phyloP scores from a whole-genome alignment of 2,888 invertebrate species.

The Rhamphomyia laevipes region DNA sequence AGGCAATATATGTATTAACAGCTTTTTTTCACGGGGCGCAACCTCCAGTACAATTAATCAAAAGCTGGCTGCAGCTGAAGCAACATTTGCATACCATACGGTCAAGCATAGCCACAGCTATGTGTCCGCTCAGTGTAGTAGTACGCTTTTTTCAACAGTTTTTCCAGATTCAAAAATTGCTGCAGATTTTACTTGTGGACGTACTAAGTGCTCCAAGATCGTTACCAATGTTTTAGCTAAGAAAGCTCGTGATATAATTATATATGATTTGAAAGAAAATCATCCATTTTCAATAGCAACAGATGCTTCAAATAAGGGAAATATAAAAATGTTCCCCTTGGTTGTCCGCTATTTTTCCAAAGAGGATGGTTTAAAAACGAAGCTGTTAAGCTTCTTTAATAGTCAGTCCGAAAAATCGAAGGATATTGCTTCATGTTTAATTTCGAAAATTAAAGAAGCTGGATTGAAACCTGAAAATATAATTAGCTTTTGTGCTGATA shows the following conservation, averaged over 20 bases:
- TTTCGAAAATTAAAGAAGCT: conserved; percentile 1
- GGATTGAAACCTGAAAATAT: conserved; percentile 4
- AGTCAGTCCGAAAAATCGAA: conserved; percentile 3
- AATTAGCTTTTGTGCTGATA: conserved; percentile 11
- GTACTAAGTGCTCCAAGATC: conserved; percentile 3
- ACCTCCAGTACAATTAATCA: neutral
- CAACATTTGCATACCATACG: conserved; percentile 7
- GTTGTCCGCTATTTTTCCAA: conserved; percentile 1
- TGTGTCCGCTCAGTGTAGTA: conserved; percentile 4
- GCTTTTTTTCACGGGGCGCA: neutral
- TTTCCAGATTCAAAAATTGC: conserved; percentile 9
- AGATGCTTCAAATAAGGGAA: conserved; percentile 5
- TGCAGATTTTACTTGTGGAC: conserved; percentile 6
- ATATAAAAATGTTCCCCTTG: conserved; percentile 1
- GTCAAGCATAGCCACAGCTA: conserved; percentile 8
- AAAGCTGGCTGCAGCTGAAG: conserved; percentile 1
- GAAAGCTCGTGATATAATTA: conserved; percentile 2
- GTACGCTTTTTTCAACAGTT: conserved; percentile 4
- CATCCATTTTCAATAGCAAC: conserved; percentile 3
- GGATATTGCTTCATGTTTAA: conserved; percentile 5
- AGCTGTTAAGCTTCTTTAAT: conserved; percentile 3
- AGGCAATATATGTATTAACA: too few species aligned
- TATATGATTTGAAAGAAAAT: conserved; percentile 2
- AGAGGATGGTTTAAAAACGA: neutral
- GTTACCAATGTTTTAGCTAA: conserved; percentile 2